Percentiles rank a stretch among this genome's conserved stretches.
phyloP scores from a whole-genome alignment of 2,113 vertebrate species.

The Pristiophorus japonicus region DNA sequence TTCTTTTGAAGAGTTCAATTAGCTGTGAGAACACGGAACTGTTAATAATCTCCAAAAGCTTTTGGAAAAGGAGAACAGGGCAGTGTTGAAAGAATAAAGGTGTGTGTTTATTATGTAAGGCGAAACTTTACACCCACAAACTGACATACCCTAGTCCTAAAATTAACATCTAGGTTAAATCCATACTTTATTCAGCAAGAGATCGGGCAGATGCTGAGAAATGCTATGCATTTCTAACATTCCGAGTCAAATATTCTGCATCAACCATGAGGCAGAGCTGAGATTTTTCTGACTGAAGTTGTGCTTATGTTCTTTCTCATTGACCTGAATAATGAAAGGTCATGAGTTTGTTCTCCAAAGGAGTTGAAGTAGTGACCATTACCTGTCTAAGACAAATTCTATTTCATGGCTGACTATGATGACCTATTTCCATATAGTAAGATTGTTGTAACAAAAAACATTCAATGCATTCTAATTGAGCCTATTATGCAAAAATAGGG shows the following conservation, averaged over 20 bases:
- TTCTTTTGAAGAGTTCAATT: neutral
- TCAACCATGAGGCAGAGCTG: neutral
- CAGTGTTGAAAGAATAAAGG: neutral
- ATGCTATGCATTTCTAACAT: neutral
- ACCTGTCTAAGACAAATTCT: neutral
- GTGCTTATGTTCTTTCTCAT: neutral
- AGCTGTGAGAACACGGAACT: neutral
- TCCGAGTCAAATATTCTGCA: neutral
- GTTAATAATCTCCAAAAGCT: neutral
- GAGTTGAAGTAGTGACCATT: too few species aligned
- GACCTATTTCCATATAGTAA: neutral
- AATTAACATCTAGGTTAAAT: neutral
- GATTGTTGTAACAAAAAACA: neutral
- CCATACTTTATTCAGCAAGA: too few species aligned
- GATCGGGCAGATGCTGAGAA: neutral
- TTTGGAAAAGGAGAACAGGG: neutral
- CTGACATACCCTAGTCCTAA: neutral
- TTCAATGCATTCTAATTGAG: neutral
- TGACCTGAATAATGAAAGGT: neutral
- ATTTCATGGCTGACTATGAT: neutral
- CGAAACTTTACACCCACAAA: neutral
- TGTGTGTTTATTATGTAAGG: neutral
- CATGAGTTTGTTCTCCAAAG: neutral
- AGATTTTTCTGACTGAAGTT: neutral
- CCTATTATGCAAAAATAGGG: neutral